These are phyloP conservation scores for Lissonota sp. DNA, from an alignment of 2,888 invertebrate genomes.

Conservation along the genomic window DNA sequence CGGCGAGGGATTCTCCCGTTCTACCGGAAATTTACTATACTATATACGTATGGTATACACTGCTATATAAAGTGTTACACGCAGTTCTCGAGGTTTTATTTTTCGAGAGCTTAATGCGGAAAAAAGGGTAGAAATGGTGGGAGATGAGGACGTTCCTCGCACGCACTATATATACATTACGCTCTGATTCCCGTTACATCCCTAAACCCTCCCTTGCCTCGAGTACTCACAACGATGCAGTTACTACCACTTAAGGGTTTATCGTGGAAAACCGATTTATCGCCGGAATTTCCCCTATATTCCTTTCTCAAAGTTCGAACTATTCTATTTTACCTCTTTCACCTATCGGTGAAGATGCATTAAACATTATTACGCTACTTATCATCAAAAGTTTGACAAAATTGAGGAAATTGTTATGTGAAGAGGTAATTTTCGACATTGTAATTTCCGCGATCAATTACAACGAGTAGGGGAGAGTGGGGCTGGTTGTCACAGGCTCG, in stretches of 20 bases:
- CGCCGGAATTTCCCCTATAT: slow-evolving; percentile 37
- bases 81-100: slow-evolving; percentile 41
- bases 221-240: slow-evolving; percentile 38
- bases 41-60: slow-evolving; percentile 5
- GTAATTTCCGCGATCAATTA: too few species aligned
- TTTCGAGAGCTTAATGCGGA: slow-evolving; percentile 45
- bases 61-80: slow-evolving; percentile 8
- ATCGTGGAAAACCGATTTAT: slow-evolving; percentile 49
- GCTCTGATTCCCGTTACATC: slow-evolving; percentile 27
- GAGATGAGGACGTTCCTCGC: slow-evolving; percentile 19
- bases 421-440: too few species aligned
- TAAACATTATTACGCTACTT: too few species aligned
- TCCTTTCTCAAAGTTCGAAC: slow-evolving; percentile 7
- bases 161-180: slow-evolving; percentile 1
- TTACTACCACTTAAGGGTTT: slow-evolving; percentile 59
- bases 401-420: too few species aligned
- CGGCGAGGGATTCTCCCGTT: slow-evolving; percentile 7
- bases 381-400: too few species aligned
- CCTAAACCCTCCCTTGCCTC: neutral
- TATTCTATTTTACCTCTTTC: neutral
- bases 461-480: too few species aligned
- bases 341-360: neutral
- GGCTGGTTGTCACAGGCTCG: too few species aligned
- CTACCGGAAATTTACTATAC: slow-evolving; percentile 8
- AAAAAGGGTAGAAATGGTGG: neutral